phyloP scores from a whole-genome alignment of 2,797 vertebrate species.

The Kryptopterus vitreolus region DNA sequence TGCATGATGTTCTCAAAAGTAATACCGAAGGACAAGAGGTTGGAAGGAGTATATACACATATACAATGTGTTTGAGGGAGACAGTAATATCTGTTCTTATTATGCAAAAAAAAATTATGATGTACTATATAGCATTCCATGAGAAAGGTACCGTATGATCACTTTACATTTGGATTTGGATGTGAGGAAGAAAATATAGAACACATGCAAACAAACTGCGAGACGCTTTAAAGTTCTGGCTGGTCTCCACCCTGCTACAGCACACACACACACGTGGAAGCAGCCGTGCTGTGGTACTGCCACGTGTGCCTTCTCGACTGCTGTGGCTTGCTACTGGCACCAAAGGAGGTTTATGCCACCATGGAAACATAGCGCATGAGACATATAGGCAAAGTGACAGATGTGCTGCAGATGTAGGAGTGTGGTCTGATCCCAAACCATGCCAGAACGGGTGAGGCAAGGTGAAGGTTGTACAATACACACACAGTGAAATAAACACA shows the following conservation, averaged over 20 bases:
- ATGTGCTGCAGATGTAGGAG: constrained; percentile 2
- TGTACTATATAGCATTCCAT: neutral
- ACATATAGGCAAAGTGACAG: constrained; percentile 12
- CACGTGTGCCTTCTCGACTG: constrained; percentile 48
- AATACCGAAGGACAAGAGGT: no score
- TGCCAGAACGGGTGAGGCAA: constrained; percentile 15
- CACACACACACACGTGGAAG: constrained; percentile 25
- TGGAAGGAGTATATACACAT: no score
- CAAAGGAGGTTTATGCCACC: constrained; percentile 32
- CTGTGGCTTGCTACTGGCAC: constrained; percentile 36
- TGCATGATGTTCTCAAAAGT: neutral
- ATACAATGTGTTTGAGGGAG: no score
- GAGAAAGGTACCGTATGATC: neutral
- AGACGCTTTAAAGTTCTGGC: constrained; percentile 40
- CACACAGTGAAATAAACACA: neutral
- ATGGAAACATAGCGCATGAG: constrained; percentile 28
- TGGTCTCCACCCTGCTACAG: constrained; percentile 28
- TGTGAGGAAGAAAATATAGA: constrained; percentile 18
- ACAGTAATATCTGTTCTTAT: neutral
- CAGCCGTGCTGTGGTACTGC: constrained; percentile 34
- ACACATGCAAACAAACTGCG: neutral
- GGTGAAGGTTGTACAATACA: constrained; percentile 17
- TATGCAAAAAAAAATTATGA: neutral
- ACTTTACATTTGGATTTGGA: neutral
- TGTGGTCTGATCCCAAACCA: neutral